A percentile compares a stretch with the other conserved stretches of the same genome.
Evolutionary conservation across 2,888 invertebrate species (phyloP).

Genomic region (Ochlodes sylvanus): DNA sequence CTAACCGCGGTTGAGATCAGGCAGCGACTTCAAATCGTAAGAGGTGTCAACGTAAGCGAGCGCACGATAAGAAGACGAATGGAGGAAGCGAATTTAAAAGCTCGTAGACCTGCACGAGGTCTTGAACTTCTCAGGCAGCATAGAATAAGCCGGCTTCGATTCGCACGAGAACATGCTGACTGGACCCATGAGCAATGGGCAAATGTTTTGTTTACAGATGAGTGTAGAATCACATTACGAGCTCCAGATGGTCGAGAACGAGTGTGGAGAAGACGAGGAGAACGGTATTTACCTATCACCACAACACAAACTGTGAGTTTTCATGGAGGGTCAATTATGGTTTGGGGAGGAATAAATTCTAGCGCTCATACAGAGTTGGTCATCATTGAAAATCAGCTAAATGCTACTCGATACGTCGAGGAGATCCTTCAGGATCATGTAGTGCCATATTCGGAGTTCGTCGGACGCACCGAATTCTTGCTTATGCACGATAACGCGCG

Average conservation of each 20-base stretch:
- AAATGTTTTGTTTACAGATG: too few relatives aligned
- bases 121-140: neutral
- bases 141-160: constrained; percentile 21
- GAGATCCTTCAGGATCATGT: constrained; percentile 33
- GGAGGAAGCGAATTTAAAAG: constrained; percentile 40
- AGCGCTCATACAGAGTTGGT: too few relatives aligned
- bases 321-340: constrained; percentile 25
- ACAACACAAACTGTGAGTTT: constrained; percentile 30
- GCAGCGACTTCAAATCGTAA: constrained; percentile 14
- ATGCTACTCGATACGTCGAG: too few relatives aligned
- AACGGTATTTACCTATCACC: neutral
- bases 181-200: too few relatives aligned
- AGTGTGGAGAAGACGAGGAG: constrained; percentile 7
- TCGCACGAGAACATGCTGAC: constrained; percentile 2
- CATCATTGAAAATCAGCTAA: too few relatives aligned
- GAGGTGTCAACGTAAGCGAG: constrained; percentile 17
- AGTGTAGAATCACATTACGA: too few relatives aligned
- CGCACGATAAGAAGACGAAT: constrained; percentile 41
- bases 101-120: constrained; percentile 37
- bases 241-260: constrained; percentile 13
- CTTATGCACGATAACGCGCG: constrained; percentile 27
- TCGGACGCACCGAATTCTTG: constrained; percentile 22
- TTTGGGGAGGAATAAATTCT: too few relatives aligned
- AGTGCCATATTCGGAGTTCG: constrained; percentile 29
- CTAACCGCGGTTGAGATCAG: too few relatives aligned